Percentiles rank a stretch among this genome's conserved stretches.
phyloP scores from a whole-genome alignment of 2,113 vertebrate species.

The Ptilonorhynchus violaceus region DNA sequence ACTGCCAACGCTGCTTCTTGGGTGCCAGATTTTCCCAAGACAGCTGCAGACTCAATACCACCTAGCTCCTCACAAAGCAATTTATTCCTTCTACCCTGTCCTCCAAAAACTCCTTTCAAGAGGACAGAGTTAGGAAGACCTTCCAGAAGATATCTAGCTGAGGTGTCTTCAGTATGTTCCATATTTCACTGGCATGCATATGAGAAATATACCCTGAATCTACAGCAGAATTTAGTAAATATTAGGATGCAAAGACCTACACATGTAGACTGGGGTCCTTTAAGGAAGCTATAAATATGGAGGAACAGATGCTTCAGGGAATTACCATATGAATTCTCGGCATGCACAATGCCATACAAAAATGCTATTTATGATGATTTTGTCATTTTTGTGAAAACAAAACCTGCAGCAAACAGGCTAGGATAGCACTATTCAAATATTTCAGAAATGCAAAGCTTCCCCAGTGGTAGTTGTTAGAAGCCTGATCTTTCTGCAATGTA shows the following conservation, averaged over 20 bases:
- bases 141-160: background rate
- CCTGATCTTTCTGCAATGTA: background rate
- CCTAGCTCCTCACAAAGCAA: background rate
- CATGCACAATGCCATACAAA: background rate
- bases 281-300: conserved; percentile 23
- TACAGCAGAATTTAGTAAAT: background rate
- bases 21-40: background rate
- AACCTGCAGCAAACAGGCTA: background rate
- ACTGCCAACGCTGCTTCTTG: background rate
- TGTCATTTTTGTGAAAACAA: conserved; percentile 44
- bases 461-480: background rate
- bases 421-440: background rate
- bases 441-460: background rate
- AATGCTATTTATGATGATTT: background rate
- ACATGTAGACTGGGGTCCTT: background rate
- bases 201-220: background rate
- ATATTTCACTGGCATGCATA: background rate
- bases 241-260: background rate
- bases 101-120: background rate
- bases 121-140: background rate
- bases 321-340: conserved; percentile 18
- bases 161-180: background rate
- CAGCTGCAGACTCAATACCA: background rate
- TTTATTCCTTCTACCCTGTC: background rate
- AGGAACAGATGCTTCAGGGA: conserved; percentile 33